These are phyloP conservation scores for Ceraclea dissimilis DNA, from an alignment of 2,888 invertebrate genomes.

Conservation along the genomic window DNA sequence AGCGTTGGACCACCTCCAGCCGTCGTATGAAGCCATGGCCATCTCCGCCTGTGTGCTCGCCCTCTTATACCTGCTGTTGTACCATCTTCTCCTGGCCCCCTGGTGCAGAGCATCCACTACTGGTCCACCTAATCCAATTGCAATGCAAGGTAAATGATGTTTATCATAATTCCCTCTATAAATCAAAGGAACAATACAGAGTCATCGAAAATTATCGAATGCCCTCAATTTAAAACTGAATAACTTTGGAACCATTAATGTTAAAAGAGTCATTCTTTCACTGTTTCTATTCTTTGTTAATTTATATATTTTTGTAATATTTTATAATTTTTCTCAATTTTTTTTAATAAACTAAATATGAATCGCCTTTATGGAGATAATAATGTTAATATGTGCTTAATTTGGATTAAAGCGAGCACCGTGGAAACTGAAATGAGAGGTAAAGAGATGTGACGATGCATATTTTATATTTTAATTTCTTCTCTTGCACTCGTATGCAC, in stretches of 20 bases:
- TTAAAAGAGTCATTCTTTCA: background rate
- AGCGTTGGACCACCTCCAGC: conserved; percentile 39
- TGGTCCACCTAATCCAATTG: conserved; percentile 54
- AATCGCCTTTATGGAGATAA: background rate
- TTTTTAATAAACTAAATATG: no score
- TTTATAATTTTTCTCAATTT: no score
- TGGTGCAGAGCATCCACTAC: conserved; percentile 62
- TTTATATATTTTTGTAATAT: no score
- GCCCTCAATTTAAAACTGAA: background rate
- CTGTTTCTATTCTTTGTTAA: no score
- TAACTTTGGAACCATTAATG: no score
- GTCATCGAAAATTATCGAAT: background rate
- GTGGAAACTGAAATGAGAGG: conserved; percentile 45
- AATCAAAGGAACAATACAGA: background rate
- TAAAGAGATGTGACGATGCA: conserved; percentile 29
- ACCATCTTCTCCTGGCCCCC: conserved; percentile 68
- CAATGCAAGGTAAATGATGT: conserved; percentile 51
- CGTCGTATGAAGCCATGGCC: conserved; percentile 58
- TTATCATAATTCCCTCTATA: background rate
- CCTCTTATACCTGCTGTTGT: conserved; percentile 60
- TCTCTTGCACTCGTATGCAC: background rate
- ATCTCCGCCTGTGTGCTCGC: conserved; percentile 58
- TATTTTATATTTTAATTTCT: background rate
- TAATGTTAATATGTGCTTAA: background rate
- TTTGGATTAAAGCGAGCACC: conserved; percentile 38